Evolutionary conservation across 1,140 invertebrate genomes (phyloP), one percentile per base, ranked within the genome.

Genomic region (Heliconius hermathena): DNA sequence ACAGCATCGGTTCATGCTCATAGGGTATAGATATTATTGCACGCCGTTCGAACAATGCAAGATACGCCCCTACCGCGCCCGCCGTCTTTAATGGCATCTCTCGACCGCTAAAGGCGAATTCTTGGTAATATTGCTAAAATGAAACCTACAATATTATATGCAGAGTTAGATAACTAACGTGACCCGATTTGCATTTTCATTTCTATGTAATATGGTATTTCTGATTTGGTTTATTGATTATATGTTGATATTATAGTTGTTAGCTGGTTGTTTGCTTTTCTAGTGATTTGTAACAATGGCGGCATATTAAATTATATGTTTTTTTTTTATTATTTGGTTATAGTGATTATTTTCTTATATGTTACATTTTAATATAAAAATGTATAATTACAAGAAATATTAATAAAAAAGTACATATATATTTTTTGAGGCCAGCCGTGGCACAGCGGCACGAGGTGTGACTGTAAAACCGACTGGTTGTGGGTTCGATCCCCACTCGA

Each of bases 21-120:
- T 80, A 77, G 80, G 78, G 78, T 80, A 84, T 84, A 82, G 82
- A 84, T 84, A 84, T 83, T 83, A 83, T 82, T 80, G 80, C 78
- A 77, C 74, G 81, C 70, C 79, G 73, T 71, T 75, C 77, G 83
- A 85, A 85, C 83, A 84, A 85, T 85, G 84, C 80, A 71, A 70
- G 76, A 49, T 81, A 85, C 83, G 83, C 83, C 83, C 83, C 81
- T 77, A 79, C 84, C 83, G 80, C 83, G 83, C 84, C 83, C 83
- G 80, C 57, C 66, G 77, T 82, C 81, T 81, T 80, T 80, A 85
- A 85, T 82, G 82, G 79, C 82, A 85, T 84, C 82, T 84, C 78
- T 83, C 80, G 79, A 83, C 81, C 54, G 82, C 82, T 76, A 80
- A 73, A 83, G 82, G 80, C 82, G 70, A 82, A 83, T 83, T 82